These are phyloP conservation scores for Spodoptera litura DNA, from an alignment of 1,140 invertebrate species.

Conservation along the genomic window DNA sequence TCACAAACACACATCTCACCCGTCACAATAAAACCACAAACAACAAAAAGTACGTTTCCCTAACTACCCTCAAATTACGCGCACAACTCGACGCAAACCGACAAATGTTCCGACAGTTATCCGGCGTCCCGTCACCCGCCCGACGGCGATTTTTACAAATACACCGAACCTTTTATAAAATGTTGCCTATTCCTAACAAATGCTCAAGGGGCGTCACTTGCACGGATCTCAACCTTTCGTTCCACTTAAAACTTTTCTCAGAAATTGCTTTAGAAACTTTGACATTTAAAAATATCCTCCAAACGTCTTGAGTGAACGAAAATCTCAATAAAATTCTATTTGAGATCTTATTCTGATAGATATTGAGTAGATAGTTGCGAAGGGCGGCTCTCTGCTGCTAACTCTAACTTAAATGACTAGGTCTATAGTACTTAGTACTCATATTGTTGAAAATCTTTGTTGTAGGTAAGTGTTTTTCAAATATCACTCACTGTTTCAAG, in stretches of 20 bases:
- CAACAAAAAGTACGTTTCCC: slow-evolving; percentile 28
- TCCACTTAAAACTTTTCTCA: slow-evolving; percentile 39
- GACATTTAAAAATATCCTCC: slow-evolving; percentile 42
- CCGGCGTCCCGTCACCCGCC: slow-evolving; percentile 8
- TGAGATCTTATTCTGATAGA: slow-evolving; percentile 18
- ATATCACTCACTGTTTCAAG: too few species aligned
- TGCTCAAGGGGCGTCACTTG: slow-evolving; percentile 37
- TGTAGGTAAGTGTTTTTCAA: too few species aligned
- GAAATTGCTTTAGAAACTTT: slow-evolving; percentile 45
- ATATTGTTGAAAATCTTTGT: too few species aligned
- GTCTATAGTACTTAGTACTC: too few species aligned
- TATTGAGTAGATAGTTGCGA: background rate
- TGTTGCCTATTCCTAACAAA: slow-evolving; percentile 38
- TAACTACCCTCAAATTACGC: slow-evolving; percentile 23
- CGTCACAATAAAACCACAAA: slow-evolving; percentile 31
- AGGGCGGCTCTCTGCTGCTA: too few species aligned
- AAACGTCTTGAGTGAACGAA: slow-evolving; percentile 26
- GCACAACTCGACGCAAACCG: slow-evolving; percentile 29
- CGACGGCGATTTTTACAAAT: slow-evolving; percentile 36
- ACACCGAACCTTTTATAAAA: slow-evolving; percentile 31
- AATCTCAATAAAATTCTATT: slow-evolving; percentile 43
- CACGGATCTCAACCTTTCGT: slow-evolving; percentile 29
- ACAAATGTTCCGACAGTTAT: slow-evolving; percentile 31
- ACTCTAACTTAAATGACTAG: too few species aligned
- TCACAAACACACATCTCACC: slow-evolving; percentile 18